Base-by-base conservation (phyloP, 2,113 vertebrate species). In the Pampusana beccarii region DNA sequence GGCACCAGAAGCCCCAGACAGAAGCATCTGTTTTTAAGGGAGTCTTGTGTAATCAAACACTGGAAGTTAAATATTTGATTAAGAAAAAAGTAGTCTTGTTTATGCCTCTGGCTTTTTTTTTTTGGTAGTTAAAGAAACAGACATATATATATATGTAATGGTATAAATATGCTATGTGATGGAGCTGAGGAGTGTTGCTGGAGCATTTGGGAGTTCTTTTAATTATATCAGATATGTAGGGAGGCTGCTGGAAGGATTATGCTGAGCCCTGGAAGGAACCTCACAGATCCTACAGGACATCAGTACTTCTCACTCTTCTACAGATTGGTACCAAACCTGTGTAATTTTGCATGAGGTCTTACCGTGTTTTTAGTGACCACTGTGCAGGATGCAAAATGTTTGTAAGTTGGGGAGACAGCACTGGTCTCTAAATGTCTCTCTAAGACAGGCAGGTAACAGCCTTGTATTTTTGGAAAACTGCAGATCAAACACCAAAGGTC, bases 171-270 rank as follows among this genome's bases (percentile, higher is more conserved):
- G 11, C 16, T n/a, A 0, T 8, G 44, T 77, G 69, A 11, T 81
- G n/a, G n/a, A 44, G 21, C 13, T 80, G 58, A 6, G 16, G 18
- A 53, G 4, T 46, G 16, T 26, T 71, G 31, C 46, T 81, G 56
- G 31, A 34, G 66, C 5, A 2, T 28, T 53, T 62, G 6, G 48
- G 40, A 42, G 21, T 33, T 65, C 28, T 75, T 81, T 62, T 51
- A 16, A 10, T 72, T 7, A 2, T 38, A 11, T 14, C 7, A 16
- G 17, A 4, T 34, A 4, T 53, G 7, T 6, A 80, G 24, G 34
- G 72, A 66, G 21, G n/a, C 0, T 0, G 15, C 16, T 64, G 69
- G 25, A 21, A 33, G 42, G 16, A 17, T 2, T 40, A 0, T 33
- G 13, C 20, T 61, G 77, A 77, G 36, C 34, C 19, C 23, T 46